These are phyloP conservation scores for Erythrolamprus reginae DNA, from an alignment of 2,113 vertebrate species.

Conservation along the genomic window DNA sequence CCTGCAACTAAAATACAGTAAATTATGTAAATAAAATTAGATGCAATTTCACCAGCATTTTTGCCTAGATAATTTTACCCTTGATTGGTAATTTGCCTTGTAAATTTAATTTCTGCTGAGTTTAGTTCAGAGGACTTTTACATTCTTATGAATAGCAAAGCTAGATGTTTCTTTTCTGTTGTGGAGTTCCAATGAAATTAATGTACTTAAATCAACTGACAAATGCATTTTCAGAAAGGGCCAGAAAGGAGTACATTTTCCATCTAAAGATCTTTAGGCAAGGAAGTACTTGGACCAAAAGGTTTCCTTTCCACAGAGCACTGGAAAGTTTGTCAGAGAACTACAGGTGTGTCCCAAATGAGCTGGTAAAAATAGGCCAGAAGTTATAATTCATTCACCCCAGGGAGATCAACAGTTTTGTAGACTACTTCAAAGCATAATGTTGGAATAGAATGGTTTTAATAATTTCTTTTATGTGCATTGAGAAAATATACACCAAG, in stretches of 20 bases:
- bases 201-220: neutral
- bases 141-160: neutral
- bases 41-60: slow-evolving; percentile 17
- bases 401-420: neutral
- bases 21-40: slow-evolving; percentile 11
- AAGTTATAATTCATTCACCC: slow-evolving; percentile 1
- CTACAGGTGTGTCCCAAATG: neutral
- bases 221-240: slow-evolving; percentile 5
- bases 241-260: neutral
- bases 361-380: neutral
- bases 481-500: too few relatives aligned
- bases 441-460: slow-evolving; percentile 5
- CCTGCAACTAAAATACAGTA: neutral
- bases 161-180: neutral
- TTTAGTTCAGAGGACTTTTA: slow-evolving; percentile 1
- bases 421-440: neutral
- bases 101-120: slow-evolving; percentile 18
- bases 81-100: slow-evolving; percentile 8
- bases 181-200: neutral
- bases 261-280: neutral
- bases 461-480: too few relatives aligned
- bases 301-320: neutral
- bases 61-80: slow-evolving; percentile 16
- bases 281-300: neutral
- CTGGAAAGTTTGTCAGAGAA: neutral